A percentile compares a stretch with the other conserved stretches of the same genome.
Conservation (phyloP, 2,888 invertebrate genomes). For the Amphipoea lucens region DNA sequence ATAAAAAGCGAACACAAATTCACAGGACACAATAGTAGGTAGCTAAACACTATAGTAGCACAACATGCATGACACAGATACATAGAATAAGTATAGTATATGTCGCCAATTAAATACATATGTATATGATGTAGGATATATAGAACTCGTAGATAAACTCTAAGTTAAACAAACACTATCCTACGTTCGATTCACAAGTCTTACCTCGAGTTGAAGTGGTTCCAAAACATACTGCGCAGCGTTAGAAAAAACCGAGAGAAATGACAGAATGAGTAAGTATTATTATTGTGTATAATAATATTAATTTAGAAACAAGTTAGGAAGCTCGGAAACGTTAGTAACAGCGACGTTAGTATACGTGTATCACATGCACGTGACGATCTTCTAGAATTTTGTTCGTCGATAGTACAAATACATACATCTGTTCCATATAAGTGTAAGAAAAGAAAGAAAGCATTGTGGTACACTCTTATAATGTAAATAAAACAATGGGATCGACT, state of each 20-base stretch:
- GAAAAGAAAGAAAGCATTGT: conserved; percentile 83
- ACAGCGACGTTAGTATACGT: conserved; percentile 63
- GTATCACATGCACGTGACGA: conserved; percentile 84
- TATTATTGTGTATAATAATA: conserved; percentile 79
- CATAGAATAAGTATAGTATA: conserved; percentile 57
- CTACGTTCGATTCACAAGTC: conserved; percentile 86
- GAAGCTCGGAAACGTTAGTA: conserved; percentile 68
- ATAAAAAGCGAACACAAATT: conserved; percentile 91
- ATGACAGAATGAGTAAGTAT: conserved; percentile 90
- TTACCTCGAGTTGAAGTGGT: conserved; percentile 99
- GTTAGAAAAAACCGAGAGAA: conserved; percentile 93
- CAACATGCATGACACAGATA: conserved; percentile 73
- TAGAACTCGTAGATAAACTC: conserved; percentile 60
- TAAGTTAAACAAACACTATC: conserved; percentile 74
- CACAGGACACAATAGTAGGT: conserved; percentile 91
- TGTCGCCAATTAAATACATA: conserved; percentile 63
- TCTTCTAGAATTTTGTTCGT: conserved; percentile 65
- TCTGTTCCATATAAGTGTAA: conserved; percentile 73
- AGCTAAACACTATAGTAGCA: conserved; percentile 78
- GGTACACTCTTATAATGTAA: conserved; percentile 84
- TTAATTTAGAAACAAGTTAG: conserved; percentile 81
- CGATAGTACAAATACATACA: conserved; percentile 71
- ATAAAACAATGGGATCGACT: conserved; percentile 91
- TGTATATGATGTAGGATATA: conserved; percentile 65
- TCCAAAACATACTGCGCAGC: conserved; percentile 99